Evolutionary conservation across 2,113 vertebrate species (phyloP), one percentile per base, ranked within the genome.

Genomic region (Choloepus hoffmanni): DNA sequence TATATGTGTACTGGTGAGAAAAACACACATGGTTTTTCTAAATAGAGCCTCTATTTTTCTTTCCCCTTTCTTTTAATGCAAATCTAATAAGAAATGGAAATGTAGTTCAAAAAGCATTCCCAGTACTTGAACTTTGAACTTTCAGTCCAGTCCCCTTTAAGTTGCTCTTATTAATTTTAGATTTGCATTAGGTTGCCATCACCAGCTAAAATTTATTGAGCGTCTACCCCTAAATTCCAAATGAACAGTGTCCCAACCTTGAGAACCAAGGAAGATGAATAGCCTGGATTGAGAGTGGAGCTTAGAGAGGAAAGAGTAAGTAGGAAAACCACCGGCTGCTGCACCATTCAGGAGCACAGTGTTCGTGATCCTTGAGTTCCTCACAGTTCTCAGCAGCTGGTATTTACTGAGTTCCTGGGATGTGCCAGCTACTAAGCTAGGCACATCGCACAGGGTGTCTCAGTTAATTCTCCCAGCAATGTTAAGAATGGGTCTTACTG

Each of bases 91-190:
- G 94, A 48, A 85, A 48, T n/a, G 24, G 3, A 85, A 85, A 67
- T 85, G 36, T 12, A 45, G 23, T 81, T 95, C 36, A 60, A 43
- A 95, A 70, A 70, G 60, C 16, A 65, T 89, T 77, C 60, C 40
- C 40, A 60, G 21, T 85, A 58, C 55, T 90, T 81, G n/a, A 90
- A 3, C 72, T 68, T 96, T 58, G 53, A 50, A 33, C 30, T 53
- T 92, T 92, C 30, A 55, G 9, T 77, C 62, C 30, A 63, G 58
- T 76, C 68, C 9, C 33, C n/a, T 86, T 50, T 65, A 79, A 67
- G 48, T 78, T 78, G 78, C 45, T 85, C 55, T 89, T 63, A 53
- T 78, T 84, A 73, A 88, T 85, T 87, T 95, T 87, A 93, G 36
- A 74, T 78, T 62, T 86, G 8, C 7, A 0, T 48, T 72, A 85